Conservation (phyloP, 2,113 vertebrate genomes). For the Delphinapterus leucas region DNA sequence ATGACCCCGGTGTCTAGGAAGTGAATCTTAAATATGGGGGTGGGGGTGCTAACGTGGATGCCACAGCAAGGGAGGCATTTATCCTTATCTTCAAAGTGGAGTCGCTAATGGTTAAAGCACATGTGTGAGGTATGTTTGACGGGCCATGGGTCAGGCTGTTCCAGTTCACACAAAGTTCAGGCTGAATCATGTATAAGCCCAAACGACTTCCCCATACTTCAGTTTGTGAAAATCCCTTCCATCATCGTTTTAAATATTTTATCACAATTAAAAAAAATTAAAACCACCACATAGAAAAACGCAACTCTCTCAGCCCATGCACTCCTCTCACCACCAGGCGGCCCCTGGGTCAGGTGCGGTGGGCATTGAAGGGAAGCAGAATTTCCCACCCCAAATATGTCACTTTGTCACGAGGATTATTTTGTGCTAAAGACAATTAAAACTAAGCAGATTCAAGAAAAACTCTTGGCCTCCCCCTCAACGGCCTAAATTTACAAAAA, state of each 20-base stretch:
- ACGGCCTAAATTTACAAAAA: background rate
- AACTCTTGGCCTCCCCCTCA: background rate
- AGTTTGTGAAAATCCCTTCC: background rate
- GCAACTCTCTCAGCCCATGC: background rate
- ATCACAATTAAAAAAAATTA: background rate
- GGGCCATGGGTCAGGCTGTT: background rate
- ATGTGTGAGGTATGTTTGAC: background rate
- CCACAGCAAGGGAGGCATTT: background rate
- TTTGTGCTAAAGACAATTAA: background rate
- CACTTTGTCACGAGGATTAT: background rate
- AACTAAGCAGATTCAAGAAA: background rate
- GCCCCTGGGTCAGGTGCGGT: fast-evolving
- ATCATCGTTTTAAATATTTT: background rate
- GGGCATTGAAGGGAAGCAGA: background rate
- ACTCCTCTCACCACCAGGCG: background rate
- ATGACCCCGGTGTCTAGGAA: background rate
- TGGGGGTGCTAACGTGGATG: background rate
- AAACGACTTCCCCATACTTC: background rate
- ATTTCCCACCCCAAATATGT: background rate
- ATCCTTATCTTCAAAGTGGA: background rate
- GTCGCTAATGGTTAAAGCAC: background rate
- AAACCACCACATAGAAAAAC: background rate
- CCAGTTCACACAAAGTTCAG: background rate
- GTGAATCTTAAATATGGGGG: background rate
- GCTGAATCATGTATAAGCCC: background rate